Evolutionary conservation across 2,888 invertebrate genomes (phyloP), one percentile per base, ranked within the genome.

Genomic region (Alviniconcha strummeri): DNA sequence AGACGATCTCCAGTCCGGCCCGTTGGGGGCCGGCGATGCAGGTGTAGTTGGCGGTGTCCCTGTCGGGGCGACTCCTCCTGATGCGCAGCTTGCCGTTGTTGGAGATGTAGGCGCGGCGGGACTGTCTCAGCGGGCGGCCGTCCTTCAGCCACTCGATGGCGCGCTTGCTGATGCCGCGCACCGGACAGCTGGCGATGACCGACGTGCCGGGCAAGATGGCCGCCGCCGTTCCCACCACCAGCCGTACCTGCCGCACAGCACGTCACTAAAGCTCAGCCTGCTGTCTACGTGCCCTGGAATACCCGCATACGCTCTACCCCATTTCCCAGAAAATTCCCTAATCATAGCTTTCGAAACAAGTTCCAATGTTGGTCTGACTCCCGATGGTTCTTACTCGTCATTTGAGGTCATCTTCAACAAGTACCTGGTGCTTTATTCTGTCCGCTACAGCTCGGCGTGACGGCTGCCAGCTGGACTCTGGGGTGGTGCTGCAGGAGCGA

Each of bases 81-180:
- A 91, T 90, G 79, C 89, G 87, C 36, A 91, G 84, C 75, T 90
- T 88, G 52, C 90, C 89, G 36, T 89, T 89, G 11, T 85, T 86
- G 83, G 77, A 85, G 11, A 84, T 52, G 80, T 83, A 56, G 55
- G 83, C 9, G 80, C 89, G 84, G 81, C 88, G 87, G 15, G 86
- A 87, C 80, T 87, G 85, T 74, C 87, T 84, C 69, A 90, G 83
- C 15, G 84, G 84, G 11, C 84, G 83, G 36, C 89, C 91, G 85
- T 91, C 86, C 84, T 88, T 90, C 64, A 89, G 86, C 93, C 93
- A 93, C n/a, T 87, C 87, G n/a, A 92, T 88, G 72, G 87, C 85
- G n/a, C 87, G 88, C 83, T 89, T 87, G 83, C 89, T 89, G 84
- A 90, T 88, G 15, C 90, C 90, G 36, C 89, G 88, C 17, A 90